phyloP scores from a whole-genome alignment of 2,113 vertebrate genomes.

The Micronycteris hirsuta region DNA sequence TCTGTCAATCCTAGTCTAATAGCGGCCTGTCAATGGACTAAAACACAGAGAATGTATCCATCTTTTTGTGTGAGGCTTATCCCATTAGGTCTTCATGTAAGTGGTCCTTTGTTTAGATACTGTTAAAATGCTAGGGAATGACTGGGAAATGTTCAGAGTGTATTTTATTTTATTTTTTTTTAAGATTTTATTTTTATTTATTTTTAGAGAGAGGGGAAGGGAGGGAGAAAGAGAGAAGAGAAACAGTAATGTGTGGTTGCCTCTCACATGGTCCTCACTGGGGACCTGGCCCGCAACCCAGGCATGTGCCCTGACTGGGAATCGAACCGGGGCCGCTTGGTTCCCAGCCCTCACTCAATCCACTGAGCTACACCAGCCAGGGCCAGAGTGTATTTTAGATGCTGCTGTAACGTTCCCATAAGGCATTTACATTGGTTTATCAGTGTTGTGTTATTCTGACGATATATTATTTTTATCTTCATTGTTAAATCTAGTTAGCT shows the following conservation, averaged over 20 bases:
- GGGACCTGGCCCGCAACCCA: no score
- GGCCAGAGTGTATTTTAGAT: background rate
- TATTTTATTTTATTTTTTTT: no score
- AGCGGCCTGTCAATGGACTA: background rate
- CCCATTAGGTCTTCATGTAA: background rate
- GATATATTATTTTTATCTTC: background rate
- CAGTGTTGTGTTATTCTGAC: background rate
- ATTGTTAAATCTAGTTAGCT: background rate
- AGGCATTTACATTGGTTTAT: background rate
- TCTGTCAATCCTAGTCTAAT: background rate
- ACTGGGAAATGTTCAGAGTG: background rate
- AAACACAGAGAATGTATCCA: background rate
- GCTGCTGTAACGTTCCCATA: background rate
- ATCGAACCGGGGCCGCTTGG: no score
- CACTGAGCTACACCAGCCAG: no score
- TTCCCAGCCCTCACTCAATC: no score
- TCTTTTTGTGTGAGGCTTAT: background rate
- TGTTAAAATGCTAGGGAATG: background rate
- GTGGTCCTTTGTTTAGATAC: background rate
- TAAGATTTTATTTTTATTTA: no score
- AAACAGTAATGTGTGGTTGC: no score
- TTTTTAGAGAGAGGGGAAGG: no score
- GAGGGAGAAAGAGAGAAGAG: no score
- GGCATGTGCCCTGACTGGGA: no score
- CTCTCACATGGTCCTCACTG: no score